A percentile compares a stretch with the other conserved stretches of the same genome.
phyloP scores from a whole-genome alignment of 2,113 vertebrate genomes.

The Oxyruncus cristatus region DNA sequence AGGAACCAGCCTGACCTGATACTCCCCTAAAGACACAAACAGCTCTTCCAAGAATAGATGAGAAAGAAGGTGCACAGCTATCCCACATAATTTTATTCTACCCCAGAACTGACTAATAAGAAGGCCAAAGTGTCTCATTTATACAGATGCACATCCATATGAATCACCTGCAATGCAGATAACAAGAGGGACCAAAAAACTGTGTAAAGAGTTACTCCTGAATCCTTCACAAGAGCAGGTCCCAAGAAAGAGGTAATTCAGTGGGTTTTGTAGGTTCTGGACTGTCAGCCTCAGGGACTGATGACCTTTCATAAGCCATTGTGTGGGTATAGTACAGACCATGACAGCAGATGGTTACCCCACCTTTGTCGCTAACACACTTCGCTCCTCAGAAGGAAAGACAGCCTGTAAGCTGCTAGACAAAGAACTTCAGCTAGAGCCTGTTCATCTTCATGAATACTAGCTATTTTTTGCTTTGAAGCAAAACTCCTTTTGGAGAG shows the following conservation, averaged over 20 bases:
- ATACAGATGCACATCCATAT: background rate
- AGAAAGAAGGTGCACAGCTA: background rate
- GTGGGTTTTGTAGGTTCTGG: background rate
- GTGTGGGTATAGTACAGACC: background rate
- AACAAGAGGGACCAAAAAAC: background rate
- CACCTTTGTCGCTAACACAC: background rate
- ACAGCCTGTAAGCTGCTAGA: background rate
- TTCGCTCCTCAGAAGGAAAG: background rate
- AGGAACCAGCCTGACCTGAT: background rate
- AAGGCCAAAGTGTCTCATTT: background rate
- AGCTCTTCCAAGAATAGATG: background rate
- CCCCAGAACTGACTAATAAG: background rate
- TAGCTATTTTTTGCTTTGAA: background rate
- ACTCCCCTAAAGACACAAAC: background rate
- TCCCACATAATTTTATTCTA: background rate
- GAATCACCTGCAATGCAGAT: background rate
- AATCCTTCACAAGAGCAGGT: background rate
- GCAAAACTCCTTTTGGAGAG: background rate
- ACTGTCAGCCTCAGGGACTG: background rate
- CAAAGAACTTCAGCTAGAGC: background rate
- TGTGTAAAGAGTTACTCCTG: background rate
- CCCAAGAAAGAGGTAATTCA: background rate
- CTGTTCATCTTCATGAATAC: background rate
- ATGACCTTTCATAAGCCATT: background rate
- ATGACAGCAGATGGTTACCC: background rate